A percentile compares a stretch with the other conserved stretches of the same genome.
These are phyloP conservation scores for Betta splendens DNA, from an alignment of 2,797 vertebrate genomes.

Conservation along the genomic window DNA sequence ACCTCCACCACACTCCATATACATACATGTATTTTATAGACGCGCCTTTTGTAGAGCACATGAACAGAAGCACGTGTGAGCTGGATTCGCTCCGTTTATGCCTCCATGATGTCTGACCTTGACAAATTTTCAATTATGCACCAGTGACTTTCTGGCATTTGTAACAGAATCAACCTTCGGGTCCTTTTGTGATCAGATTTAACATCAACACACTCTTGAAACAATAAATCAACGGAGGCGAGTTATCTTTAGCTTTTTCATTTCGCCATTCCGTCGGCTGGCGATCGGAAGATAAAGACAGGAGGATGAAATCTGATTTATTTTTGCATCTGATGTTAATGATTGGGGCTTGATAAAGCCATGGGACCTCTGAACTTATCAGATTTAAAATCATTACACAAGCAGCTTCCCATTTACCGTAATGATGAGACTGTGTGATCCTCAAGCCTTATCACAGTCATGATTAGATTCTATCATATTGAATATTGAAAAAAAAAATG, in stretches of 20 bases:
- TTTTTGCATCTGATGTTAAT: conserved; percentile 41
- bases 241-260: conserved; percentile 45
- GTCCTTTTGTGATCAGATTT: conserved; percentile 42
- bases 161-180: conserved; percentile 37
- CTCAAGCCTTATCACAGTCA: conserved; percentile 32
- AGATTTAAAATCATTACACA: conserved; percentile 16
- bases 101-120: conserved; percentile 14
- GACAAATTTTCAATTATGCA: conserved; percentile 35
- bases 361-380: conserved; percentile 52
- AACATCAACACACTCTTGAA: conserved; percentile 8
- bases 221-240: conserved; percentile 34
- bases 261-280: conserved; percentile 24
- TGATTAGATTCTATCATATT: conserved; percentile 33
- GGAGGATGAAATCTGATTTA: too few species aligned
- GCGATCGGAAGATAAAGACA: conserved; percentile 50
- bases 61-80: too few species aligned
- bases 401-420: conserved; percentile 2
- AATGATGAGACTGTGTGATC: conserved; percentile 20
- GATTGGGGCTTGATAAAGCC: conserved; percentile 38
- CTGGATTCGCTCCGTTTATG: neutral
- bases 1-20: neutral
- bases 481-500: conserved; percentile 27
- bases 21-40: neutral
- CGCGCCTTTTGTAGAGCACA: neutral
- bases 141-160: conserved; percentile 29